phyloP scores from a whole-genome alignment of 2,113 vertebrate genomes.

The Thymallus thymallus region DNA sequence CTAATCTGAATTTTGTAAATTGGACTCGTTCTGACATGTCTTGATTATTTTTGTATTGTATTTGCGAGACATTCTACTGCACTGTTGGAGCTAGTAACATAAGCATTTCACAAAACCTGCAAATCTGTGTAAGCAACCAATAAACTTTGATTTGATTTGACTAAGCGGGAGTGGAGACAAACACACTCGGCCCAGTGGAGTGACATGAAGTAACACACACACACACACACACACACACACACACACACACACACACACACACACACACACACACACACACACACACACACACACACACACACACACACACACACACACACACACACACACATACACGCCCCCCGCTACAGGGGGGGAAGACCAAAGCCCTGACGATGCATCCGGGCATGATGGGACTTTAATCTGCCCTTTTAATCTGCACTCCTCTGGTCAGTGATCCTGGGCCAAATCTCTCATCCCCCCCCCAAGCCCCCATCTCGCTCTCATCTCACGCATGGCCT shows the following conservation, averaged over 20 bases:
- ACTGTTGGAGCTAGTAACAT: too few species aligned
- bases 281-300: constrained; percentile 3
- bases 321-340: neutral
- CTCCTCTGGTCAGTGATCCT: constrained; percentile 56
- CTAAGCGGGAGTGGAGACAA: neutral
- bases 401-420: constrained; percentile 69
- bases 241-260: neutral
- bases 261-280: too few species aligned
- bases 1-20: too few species aligned
- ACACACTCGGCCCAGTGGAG: neutral
- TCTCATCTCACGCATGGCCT: constrained; percentile 58
- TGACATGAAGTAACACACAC: too few species aligned
- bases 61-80: too few species aligned
- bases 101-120: too few species aligned
- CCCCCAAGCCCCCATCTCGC: neutral
- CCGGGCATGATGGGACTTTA: constrained; percentile 62
- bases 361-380: constrained; percentile 55
- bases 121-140: too few species aligned
- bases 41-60: too few species aligned
- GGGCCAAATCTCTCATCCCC: constrained; percentile 47
- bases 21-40: too few species aligned
- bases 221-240: neutral
- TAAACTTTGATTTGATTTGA: too few species aligned
- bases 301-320: constrained; percentile 11
- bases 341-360: constrained; percentile 11